These are phyloP conservation scores for Fukomys damarensis DNA, from an alignment of 2,113 vertebrate genomes.

Conservation along the genomic window DNA sequence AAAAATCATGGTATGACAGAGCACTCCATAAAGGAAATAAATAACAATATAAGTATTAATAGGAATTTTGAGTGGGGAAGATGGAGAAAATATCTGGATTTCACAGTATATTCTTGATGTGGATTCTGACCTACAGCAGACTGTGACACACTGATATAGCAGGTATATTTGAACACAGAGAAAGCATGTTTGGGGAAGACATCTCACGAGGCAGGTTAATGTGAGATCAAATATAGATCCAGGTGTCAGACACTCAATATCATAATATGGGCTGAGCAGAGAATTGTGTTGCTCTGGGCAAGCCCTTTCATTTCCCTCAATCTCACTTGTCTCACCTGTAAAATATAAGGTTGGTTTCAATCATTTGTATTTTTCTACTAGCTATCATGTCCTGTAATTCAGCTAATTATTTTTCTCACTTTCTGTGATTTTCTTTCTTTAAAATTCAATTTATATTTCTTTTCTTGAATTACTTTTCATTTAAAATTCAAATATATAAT, in stretches of 20 bases:
- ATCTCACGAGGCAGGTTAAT: too few relatives aligned
- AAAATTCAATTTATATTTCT: background rate
- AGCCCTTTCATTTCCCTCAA: background rate
- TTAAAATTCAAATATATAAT: background rate
- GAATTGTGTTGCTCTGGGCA: background rate
- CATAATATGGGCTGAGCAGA: background rate
- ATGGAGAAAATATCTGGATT: background rate
- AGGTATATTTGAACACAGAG: background rate
- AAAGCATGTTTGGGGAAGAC: background rate
- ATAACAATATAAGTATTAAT: background rate
- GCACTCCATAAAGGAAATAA: background rate
- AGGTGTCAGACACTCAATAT: background rate
- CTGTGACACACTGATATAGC: background rate
- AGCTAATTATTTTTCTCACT: background rate
- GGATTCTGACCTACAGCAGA: background rate
- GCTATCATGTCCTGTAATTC: background rate
- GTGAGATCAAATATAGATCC: background rate
- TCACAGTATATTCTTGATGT: too few relatives aligned
- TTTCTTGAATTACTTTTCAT: background rate
- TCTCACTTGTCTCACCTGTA: background rate
- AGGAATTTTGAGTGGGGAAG: background rate
- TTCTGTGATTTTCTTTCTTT: background rate
- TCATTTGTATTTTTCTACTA: background rate
- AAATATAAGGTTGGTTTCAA: background rate
- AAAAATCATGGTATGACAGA: background rate